Conservation (phyloP, 1,140 invertebrate species). For the Oscheius sp. region DNA sequence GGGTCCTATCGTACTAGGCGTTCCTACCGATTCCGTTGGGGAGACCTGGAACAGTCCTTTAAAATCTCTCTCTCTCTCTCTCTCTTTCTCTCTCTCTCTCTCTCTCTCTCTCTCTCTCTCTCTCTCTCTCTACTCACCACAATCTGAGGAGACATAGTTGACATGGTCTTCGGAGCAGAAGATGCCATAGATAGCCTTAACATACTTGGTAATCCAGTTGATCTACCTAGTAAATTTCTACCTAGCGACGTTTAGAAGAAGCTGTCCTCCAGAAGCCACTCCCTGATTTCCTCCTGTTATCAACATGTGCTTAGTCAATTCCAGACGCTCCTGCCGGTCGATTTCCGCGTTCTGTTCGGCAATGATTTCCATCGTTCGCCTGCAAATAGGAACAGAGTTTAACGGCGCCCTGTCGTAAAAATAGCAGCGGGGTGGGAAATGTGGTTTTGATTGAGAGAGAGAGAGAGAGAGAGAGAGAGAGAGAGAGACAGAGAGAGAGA, state of each 20-base stretch:
- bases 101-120: neutral
- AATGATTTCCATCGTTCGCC: conserved; percentile 43
- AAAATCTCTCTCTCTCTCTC: neutral
- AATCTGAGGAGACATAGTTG: conserved; percentile 4
- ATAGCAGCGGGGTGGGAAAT: too few species aligned
- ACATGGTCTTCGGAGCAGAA: neutral
- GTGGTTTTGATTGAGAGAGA: too few species aligned
- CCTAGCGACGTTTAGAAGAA: conserved; percentile 26
- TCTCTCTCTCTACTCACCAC: neutral
- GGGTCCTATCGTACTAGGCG: neutral
- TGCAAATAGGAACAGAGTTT: neutral
- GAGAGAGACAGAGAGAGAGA: too few species aligned
- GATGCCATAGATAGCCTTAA: neutral
- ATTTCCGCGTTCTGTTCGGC: conserved; percentile 38
- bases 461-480: too few species aligned
- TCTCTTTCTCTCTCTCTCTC: neutral
- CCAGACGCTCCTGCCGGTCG: conserved; percentile 6
- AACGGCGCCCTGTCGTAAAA: too few species aligned
- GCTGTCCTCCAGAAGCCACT: conserved; percentile 9
- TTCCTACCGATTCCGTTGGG: neutral
- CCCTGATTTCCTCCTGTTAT: conserved; percentile 15
- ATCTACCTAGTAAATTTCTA: too few species aligned
- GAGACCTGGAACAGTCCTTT: neutral
- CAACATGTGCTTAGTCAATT: conserved; percentile 18
- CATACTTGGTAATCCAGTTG: too few species aligned